Evolutionary conservation across 2,113 vertebrate genomes (phyloP).

Genomic region (Malurus elegans): DNA sequence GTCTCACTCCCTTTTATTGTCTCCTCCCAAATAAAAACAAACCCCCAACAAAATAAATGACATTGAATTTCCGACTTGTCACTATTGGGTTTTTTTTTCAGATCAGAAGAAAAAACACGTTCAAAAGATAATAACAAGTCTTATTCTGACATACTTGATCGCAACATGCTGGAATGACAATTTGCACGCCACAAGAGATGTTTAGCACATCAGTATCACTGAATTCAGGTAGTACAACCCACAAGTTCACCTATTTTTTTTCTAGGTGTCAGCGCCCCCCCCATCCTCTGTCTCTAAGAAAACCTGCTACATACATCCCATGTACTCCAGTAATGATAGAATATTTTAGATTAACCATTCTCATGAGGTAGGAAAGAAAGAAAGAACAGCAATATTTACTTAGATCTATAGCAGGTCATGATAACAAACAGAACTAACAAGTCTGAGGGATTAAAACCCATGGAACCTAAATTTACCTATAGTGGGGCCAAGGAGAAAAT

Average conservation of each 20-base stretch:
- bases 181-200: not conserved
- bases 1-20: not conserved
- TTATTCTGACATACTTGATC: slow-evolving; percentile 14
- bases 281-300: not conserved
- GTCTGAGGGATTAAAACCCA: not conserved
- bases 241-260: not conserved
- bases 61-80: not conserved
- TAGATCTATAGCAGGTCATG: not conserved
- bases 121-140: slow-evolving; percentile 23
- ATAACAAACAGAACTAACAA: not conserved
- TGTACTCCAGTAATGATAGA: not conserved
- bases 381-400: not conserved
- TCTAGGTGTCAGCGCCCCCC: not conserved
- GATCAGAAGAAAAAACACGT: not conserved
- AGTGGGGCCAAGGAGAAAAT: not conserved
- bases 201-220: not conserved
- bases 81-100: not conserved
- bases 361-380: not conserved
- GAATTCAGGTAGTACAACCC: not conserved
- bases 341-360: not conserved
- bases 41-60: not conserved
- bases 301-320: not conserved
- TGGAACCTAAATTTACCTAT: not conserved
- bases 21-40: not conserved
- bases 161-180: not conserved